Conservation (phyloP, 2,797 vertebrate species). For the Smutsia gigantea region DNA sequence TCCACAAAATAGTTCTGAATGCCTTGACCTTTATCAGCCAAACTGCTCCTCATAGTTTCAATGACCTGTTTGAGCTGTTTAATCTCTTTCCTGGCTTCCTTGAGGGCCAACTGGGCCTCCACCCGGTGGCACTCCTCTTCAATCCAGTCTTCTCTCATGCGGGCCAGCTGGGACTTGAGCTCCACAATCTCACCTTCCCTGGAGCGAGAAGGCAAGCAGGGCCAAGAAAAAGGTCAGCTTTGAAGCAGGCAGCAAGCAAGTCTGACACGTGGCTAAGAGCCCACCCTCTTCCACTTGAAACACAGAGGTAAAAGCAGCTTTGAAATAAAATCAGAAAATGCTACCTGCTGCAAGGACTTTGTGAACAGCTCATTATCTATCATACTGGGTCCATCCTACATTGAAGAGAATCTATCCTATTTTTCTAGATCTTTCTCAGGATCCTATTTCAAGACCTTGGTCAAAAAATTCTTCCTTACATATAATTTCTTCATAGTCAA, state of each 20-base stretch:
- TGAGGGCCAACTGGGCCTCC: slow-evolving; percentile 96
- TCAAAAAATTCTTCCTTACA: background rate
- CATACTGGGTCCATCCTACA: background rate
- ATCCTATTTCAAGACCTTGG: slow-evolving; percentile 2
- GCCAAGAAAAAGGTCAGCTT: background rate
- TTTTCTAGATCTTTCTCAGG: background rate
- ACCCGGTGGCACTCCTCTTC: slow-evolving; percentile 98
- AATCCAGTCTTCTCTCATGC: slow-evolving; percentile 99
- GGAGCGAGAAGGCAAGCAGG: background rate
- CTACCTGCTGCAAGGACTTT: background rate
- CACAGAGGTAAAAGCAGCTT: background rate
- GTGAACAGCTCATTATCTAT: background rate
- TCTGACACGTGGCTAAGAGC: background rate
- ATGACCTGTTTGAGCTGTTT: slow-evolving; percentile 97
- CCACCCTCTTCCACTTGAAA: background rate
- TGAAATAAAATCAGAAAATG: background rate
- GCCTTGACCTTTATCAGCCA: slow-evolving; percentile 98
- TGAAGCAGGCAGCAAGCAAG: background rate
- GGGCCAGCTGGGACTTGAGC: slow-evolving; percentile 93
- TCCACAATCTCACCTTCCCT: slow-evolving; percentile 94
- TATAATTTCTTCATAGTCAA: background rate
- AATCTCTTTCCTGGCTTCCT: slow-evolving; percentile 97
- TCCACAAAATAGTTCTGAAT: slow-evolving; percentile 98
- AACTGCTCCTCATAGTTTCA: slow-evolving; percentile 96
- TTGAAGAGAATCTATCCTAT: background rate